A percentile compares a stretch with the other conserved stretches of the same genome.
These are phyloP conservation scores for Onychomys leucogaster DNA, from an alignment of 2,797 vertebrate species.

Conservation along the genomic window DNA sequence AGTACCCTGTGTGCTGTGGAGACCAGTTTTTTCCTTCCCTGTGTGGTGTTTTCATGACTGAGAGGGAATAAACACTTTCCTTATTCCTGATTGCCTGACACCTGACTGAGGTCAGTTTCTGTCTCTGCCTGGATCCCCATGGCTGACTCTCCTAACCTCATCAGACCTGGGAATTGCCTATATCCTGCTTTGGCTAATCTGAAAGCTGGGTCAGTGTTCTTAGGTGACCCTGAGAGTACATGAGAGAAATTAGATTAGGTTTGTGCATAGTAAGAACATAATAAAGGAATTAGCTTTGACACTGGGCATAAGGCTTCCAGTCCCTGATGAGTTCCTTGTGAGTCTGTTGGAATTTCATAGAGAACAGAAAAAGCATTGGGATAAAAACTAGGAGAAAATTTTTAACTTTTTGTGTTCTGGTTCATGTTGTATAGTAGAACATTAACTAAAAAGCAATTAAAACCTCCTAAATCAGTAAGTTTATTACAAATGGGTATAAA, in stretches of 20 bases:
- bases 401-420: conserved; percentile 50
- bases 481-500: conserved; percentile 16
- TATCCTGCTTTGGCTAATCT: conserved; percentile 58
- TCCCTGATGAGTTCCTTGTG: neutral
- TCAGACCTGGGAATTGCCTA: neutral
- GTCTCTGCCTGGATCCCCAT: neutral
- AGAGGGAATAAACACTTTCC: neutral
- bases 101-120: neutral
- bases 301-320: conserved; percentile 46
- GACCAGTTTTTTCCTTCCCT: neutral
- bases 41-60: neutral
- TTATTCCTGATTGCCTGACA: neutral
- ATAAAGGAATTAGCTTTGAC: conserved; percentile 68
- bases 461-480: neutral
- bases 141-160: neutral
- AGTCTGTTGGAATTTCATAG: neutral
- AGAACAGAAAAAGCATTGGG: neutral
- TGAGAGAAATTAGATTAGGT: conserved; percentile 55
- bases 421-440: conserved; percentile 39
- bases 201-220: conserved; percentile 68
- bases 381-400: conserved; percentile 8
- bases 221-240: neutral
- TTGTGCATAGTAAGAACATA: conserved; percentile 55
- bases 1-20: neutral
- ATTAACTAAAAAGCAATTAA: conserved; percentile 36